Evolutionary conservation across 2,888 invertebrate species (phyloP).

Genomic region (Crossocerus cetratus): DNA sequence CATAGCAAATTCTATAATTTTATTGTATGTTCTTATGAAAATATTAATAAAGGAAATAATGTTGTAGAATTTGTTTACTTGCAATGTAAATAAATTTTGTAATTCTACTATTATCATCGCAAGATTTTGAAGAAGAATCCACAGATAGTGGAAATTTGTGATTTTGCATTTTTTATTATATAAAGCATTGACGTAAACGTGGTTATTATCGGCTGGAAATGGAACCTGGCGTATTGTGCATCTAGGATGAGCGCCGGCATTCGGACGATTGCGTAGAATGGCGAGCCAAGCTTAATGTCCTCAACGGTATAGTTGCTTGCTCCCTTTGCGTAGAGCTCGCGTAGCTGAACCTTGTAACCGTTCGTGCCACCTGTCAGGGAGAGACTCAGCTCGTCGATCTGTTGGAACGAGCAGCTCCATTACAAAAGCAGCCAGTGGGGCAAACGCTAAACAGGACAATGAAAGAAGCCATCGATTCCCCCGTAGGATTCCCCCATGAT

Average conservation of each 20-base stretch:
- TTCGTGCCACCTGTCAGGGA: conserved; percentile 77
- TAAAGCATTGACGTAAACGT: too few relatives aligned
- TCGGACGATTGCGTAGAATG: conserved; percentile 82
- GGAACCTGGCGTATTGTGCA: conserved; percentile 80
- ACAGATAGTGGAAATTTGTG: too few relatives aligned
- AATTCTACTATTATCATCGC: too few relatives aligned
- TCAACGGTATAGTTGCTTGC: conserved; percentile 78
- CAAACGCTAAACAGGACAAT: not conserved
- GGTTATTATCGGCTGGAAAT: not conserved
- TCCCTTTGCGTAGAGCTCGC: conserved; percentile 77
- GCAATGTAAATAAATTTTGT: too few relatives aligned
- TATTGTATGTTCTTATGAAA: too few relatives aligned
- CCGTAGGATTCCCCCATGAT: not conserved
- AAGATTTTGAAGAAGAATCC: too few relatives aligned
- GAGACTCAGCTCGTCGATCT: conserved; percentile 79
- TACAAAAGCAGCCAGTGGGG: not conserved
- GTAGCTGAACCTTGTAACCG: conserved; percentile 78
- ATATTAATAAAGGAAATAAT: too few relatives aligned
- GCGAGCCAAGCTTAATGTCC: conserved; percentile 79
- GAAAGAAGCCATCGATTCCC: not conserved
- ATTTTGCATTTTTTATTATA: too few relatives aligned
- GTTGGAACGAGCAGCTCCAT: conserved; percentile 45
- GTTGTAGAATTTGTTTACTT: too few relatives aligned
- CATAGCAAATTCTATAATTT: not conserved
- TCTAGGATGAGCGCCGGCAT: conserved; percentile 83